Percentiles rank a stretch among this genome's conserved stretches.
phyloP scores from a whole-genome alignment of 2,113 vertebrate genomes.

The Perca fluviatilis region DNA sequence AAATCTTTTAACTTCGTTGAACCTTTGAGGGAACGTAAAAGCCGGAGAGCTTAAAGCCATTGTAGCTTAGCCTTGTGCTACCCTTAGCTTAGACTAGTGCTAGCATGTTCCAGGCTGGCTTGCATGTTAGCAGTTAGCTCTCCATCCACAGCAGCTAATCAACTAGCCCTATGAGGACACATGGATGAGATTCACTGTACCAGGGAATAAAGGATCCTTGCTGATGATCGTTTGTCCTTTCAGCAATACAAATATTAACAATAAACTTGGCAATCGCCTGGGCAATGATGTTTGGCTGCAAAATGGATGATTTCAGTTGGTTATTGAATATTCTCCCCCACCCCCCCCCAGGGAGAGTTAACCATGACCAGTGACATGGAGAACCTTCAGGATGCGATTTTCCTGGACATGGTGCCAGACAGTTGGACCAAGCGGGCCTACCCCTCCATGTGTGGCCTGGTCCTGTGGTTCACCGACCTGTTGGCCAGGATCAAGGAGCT shows the following conservation, averaged over 20 bases:
- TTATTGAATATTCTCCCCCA: background rate
- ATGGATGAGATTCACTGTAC: background rate
- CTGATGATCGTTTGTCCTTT: background rate
- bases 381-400: conserved; percentile 89
- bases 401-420: conserved; percentile 89
- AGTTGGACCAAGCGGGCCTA: conserved; percentile 91
- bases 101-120: background rate
- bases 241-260: background rate
- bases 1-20: background rate
- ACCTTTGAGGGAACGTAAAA: background rate
- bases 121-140: background rate
- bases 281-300: background rate
- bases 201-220: background rate
- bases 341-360: conserved; percentile 89
- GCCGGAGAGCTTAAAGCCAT: background rate
- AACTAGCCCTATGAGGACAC: background rate
- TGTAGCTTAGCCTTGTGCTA: background rate
- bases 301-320: background rate
- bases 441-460: conserved; percentile 89
- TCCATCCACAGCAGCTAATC: too few species aligned
- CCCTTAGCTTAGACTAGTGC: background rate
- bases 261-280: background rate
- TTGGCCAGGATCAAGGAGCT: conserved; percentile 91
- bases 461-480: conserved; percentile 92
- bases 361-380: conserved; percentile 97